Evolutionary conservation across 2,113 vertebrate species (phyloP).

Genomic region (Scomber japonicus): DNA sequence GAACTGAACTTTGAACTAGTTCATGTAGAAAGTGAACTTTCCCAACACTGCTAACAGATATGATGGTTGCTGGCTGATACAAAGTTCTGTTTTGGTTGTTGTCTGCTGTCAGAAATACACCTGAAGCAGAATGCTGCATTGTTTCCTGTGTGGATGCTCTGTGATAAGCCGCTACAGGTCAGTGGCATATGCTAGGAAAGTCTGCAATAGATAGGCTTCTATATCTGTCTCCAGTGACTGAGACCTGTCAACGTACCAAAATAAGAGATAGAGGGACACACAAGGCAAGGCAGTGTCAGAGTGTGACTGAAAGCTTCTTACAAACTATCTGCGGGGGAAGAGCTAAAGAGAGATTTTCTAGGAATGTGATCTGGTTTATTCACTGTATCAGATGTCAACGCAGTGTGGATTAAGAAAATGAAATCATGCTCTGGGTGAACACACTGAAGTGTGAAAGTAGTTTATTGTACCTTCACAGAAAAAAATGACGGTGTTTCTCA

Average conservation of each 20-base stretch:
- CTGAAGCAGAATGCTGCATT: not conserved
- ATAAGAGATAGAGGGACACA: not conserved
- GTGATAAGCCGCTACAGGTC: not conserved
- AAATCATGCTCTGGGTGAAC: not conserved
- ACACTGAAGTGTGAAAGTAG: not conserved
- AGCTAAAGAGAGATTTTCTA: too few species aligned
- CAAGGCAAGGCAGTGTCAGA: not conserved
- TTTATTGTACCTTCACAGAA: too few species aligned
- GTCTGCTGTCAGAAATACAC: not conserved
- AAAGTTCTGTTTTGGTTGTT: not conserved
- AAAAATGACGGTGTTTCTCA: too few species aligned
- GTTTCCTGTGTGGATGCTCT: constrained; percentile 1
- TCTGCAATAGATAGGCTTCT: not conserved
- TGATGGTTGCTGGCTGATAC: not conserved
- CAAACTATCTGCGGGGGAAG: too few species aligned
- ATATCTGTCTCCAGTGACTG: not conserved
- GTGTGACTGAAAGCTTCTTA: not conserved
- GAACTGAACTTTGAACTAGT: too few species aligned
- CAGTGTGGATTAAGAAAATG: not conserved
- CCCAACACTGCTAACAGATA: too few species aligned
- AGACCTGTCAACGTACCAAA: not conserved
- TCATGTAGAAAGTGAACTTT: too few species aligned
- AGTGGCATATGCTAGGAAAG: not conserved
- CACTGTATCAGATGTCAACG: too few species aligned
- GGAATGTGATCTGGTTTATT: too few species aligned